Percentiles rank a stretch among this genome's conserved stretches.
Conservation (phyloP, 1,140 invertebrate species). For the Pseudobourletiella spinata region DNA sequence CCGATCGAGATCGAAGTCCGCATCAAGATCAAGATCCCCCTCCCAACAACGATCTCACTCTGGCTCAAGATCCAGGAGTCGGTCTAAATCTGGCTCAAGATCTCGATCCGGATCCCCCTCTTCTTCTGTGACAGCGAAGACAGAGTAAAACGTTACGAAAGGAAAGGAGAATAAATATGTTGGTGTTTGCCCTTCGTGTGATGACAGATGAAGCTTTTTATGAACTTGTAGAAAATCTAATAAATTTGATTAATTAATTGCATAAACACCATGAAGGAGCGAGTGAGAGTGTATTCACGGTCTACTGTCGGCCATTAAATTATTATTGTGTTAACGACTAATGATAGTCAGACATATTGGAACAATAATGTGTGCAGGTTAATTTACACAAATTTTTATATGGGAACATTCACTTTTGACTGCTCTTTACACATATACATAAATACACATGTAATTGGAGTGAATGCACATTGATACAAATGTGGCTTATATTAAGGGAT, state of each 20-base stretch:
- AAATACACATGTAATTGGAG: no score
- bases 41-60: slow-evolving; percentile 8
- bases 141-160: no score
- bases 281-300: neutral
- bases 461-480: no score
- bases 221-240: no score
- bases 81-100: slow-evolving; percentile 18
- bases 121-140: neutral
- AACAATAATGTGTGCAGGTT: neutral
- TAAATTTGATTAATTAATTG: neutral
- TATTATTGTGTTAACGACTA: neutral
- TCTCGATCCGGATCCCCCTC: slow-evolving; percentile 6
- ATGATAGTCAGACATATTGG: neutral
- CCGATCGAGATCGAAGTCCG: slow-evolving; percentile 5
- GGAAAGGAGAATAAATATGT: no score
- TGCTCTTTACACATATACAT: no score
- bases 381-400: no score
- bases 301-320: neutral
- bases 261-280: no score
- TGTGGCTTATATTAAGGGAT: no score
- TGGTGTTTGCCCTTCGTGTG: no score
- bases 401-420: no score
- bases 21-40: slow-evolving; percentile 8
- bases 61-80: neutral
- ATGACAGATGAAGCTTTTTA: no score